These are phyloP conservation scores for Sinocyclocheilus grahami DNA, from an alignment of 2,113 vertebrate genomes.

Conservation along the genomic window DNA sequence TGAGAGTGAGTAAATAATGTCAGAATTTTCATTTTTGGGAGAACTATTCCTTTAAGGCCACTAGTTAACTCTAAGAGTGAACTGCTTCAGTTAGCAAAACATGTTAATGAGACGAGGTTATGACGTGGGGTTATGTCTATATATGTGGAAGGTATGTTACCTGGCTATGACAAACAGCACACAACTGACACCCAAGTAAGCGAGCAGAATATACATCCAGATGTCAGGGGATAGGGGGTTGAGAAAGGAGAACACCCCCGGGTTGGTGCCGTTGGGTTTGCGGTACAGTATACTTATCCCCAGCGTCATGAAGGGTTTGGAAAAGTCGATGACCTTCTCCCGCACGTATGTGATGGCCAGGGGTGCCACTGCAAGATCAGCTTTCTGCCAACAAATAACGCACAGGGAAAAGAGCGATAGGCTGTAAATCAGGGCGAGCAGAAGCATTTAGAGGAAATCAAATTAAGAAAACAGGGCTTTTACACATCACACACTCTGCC, in stretches of 20 bases:
- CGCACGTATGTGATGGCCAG: conserved; percentile 96
- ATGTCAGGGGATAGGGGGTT: conserved; percentile 99
- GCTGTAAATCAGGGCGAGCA: conserved; percentile 70
- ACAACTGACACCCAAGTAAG: conserved; percentile 99
- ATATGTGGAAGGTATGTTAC: conserved; percentile 91
- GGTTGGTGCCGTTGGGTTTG: conserved; percentile 99
- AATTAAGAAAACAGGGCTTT: conserved; percentile 79
- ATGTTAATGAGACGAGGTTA: conserved; percentile 52
- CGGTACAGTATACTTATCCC: conserved; percentile 99
- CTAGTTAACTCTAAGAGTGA: not conserved
- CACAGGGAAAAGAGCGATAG: conserved; percentile 69
- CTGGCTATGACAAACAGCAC: conserved; percentile 99
- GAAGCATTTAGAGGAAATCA: conserved; percentile 73
- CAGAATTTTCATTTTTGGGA: not conserved
- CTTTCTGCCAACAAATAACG: conserved; percentile 90
- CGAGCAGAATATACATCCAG: conserved; percentile 99
- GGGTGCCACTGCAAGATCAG: conserved; percentile 98
- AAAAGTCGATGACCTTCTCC: conserved; percentile 99
- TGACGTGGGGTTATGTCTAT: conserved; percentile 43
- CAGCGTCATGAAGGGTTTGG: conserved; percentile 99
- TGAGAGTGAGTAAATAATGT: not conserved
- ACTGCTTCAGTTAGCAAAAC: not conserved
- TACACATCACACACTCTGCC: conserved; percentile 65
- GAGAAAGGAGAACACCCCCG: conserved; percentile 99
- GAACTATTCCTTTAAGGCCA: not conserved